Conservation (phyloP, 1,140 invertebrate species). For the Rhagoletis zephyria region DNA sequence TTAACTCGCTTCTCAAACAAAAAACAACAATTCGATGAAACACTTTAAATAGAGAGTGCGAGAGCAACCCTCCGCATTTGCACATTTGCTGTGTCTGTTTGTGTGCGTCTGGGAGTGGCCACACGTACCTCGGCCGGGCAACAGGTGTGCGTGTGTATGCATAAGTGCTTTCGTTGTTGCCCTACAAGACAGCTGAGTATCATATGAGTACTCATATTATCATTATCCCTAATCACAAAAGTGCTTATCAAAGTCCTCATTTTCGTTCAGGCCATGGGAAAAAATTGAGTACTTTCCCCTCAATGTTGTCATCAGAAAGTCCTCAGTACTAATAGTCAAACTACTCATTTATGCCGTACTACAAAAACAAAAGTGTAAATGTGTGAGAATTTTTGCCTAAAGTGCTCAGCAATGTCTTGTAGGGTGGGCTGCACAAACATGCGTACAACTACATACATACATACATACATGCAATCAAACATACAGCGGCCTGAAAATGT, state of each 20-base stretch:
- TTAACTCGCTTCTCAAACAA: slow-evolving; percentile 32
- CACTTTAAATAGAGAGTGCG: neutral
- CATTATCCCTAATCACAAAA: too few species aligned
- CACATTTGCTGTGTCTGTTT: neutral
- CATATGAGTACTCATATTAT: too few species aligned
- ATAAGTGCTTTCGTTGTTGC: neutral
- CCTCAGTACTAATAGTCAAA: too few species aligned
- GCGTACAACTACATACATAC: neutral
- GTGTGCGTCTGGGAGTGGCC: neutral
- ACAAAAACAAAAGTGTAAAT: too few species aligned
- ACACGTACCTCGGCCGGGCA: neutral
- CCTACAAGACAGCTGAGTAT: too few species aligned
- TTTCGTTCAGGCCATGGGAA: too few species aligned
- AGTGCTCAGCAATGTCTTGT: too few species aligned
- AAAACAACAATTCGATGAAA: slow-evolving; percentile 1
- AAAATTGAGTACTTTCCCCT: too few species aligned
- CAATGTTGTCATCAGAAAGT: too few species aligned
- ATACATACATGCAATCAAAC: neutral
- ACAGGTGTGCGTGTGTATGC: slow-evolving; percentile 47
- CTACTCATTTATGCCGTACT: too few species aligned
- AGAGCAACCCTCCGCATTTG: neutral
- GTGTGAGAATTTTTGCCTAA: too few species aligned
- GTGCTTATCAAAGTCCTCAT: too few species aligned
- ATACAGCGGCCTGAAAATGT: neutral
- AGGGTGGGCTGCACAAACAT: neutral